A percentile compares a stretch with the other conserved stretches of the same genome.
phyloP scores from a whole-genome alignment of 2,888 invertebrate genomes.

The Ornithoptera alexandrae region DNA sequence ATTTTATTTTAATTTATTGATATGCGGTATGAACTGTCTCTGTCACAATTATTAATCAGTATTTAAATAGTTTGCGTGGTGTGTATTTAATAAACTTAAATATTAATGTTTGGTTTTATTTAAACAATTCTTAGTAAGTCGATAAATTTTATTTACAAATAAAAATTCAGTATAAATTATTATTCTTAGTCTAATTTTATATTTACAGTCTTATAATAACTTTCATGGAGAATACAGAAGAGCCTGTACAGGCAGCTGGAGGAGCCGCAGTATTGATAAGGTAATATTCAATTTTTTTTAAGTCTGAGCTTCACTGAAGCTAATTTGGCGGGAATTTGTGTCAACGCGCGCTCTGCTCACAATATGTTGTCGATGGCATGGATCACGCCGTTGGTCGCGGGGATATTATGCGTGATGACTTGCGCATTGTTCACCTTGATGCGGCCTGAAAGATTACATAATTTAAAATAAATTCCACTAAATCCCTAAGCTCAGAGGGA shows the following conservation, averaged over 20 bases:
- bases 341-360: slow-evolving; percentile 41
- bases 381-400: slow-evolving; percentile 92
- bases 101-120: slow-evolving; percentile 28
- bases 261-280: slow-evolving; percentile 34
- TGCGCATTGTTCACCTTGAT: slow-evolving; percentile 91
- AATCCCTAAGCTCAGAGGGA: too few species aligned
- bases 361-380: slow-evolving; percentile 87
- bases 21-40: slow-evolving; percentile 7
- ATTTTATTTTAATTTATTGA: slow-evolving; percentile 2
- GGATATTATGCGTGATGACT: slow-evolving; percentile 91
- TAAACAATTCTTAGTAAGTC: slow-evolving; percentile 30
- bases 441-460: slow-evolving; percentile 81
- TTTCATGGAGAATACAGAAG: slow-evolving; percentile 29
- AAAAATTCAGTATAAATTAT: slow-evolving; percentile 73
- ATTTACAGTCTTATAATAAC: slow-evolving; percentile 73
- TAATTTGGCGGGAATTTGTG: slow-evolving; percentile 46
- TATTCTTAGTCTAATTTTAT: slow-evolving; percentile 59
- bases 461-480: too few species aligned
- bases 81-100: slow-evolving; percentile 29
- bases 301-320: slow-evolving; percentile 62
- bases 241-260: slow-evolving; percentile 25
- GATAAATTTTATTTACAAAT: slow-evolving; percentile 69
- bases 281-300: slow-evolving; percentile 14
- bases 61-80: slow-evolving; percentile 41
- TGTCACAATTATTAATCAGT: slow-evolving; percentile 19